phyloP scores from a whole-genome alignment of 2,888 invertebrate genomes.

The Mechanitis messenoides region DNA sequence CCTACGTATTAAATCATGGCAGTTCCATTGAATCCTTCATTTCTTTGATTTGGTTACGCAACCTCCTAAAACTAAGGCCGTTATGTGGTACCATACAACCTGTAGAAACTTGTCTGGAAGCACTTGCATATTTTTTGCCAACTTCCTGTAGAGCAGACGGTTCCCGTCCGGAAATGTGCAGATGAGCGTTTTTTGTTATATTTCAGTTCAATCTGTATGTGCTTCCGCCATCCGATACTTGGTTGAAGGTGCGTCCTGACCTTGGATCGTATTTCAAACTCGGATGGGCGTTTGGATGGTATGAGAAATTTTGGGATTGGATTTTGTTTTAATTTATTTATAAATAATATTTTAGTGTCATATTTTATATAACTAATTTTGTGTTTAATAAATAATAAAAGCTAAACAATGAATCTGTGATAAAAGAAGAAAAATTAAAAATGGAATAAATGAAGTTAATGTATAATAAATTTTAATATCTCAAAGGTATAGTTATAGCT shows the following conservation, averaged over 20 bases:
- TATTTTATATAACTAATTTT: neutral
- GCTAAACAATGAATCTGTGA: too few relatives aligned
- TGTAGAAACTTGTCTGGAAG: slow-evolving; percentile 35
- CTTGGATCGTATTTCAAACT: slow-evolving; percentile 56
- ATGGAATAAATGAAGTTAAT: too few relatives aligned
- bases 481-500: too few relatives aligned
- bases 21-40: neutral
- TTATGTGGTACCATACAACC: slow-evolving; percentile 39
- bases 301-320: slow-evolving; percentile 34
- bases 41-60: neutral
- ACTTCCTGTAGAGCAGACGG: slow-evolving; percentile 50
- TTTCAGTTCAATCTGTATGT: slow-evolving; percentile 58
- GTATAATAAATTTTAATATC: too few relatives aligned
- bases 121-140: slow-evolving; percentile 49
- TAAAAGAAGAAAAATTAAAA: too few relatives aligned
- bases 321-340: slow-evolving; percentile 13
- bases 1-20: neutral
- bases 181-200: slow-evolving; percentile 56
- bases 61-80: slow-evolving; percentile 8
- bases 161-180: slow-evolving; percentile 66
- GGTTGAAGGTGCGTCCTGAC: slow-evolving; percentile 68
- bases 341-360: neutral
- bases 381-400: too few relatives aligned
- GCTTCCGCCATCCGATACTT: slow-evolving; percentile 48
- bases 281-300: slow-evolving; percentile 38